phyloP scores from a whole-genome alignment of 2,113 vertebrate genomes.

The Labeo catla region DNA sequence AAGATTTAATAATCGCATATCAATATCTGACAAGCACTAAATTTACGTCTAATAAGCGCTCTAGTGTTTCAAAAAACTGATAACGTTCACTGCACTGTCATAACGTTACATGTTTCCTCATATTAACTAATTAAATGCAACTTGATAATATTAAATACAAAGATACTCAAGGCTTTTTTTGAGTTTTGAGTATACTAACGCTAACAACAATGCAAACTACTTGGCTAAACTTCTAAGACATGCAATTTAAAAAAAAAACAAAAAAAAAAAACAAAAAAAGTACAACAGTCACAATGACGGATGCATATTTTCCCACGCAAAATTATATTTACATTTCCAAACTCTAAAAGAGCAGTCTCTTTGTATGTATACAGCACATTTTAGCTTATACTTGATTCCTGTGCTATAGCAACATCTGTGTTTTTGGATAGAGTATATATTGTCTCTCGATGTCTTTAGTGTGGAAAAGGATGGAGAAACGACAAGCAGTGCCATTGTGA shows the following conservation, averaged over 20 bases:
- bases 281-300: background rate
- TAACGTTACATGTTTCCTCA: background rate
- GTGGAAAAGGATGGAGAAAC: background rate
- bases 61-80: background rate
- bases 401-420: background rate
- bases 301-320: background rate
- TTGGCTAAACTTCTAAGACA: slow-evolving; percentile 9
- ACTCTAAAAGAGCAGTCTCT: slow-evolving; percentile 1
- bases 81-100: background rate
- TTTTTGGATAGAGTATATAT: slow-evolving; percentile 17
- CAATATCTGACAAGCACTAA: background rate
- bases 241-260: background rate
- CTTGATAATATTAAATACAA: slow-evolving; percentile 66
- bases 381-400: background rate
- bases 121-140: slow-evolving; percentile 50
- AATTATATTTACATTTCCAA: slow-evolving; percentile 27
- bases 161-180: slow-evolving; percentile 41
- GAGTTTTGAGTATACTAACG: background rate
- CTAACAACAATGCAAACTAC: slow-evolving; percentile 31
- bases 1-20: background rate
- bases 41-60: background rate
- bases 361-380: background rate
- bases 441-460: background rate
- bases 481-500: slow-evolving; percentile 43
- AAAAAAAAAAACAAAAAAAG: background rate